phyloP scores from a whole-genome alignment of 2,888 invertebrate genomes.

The Cyaniris semiargus region DNA sequence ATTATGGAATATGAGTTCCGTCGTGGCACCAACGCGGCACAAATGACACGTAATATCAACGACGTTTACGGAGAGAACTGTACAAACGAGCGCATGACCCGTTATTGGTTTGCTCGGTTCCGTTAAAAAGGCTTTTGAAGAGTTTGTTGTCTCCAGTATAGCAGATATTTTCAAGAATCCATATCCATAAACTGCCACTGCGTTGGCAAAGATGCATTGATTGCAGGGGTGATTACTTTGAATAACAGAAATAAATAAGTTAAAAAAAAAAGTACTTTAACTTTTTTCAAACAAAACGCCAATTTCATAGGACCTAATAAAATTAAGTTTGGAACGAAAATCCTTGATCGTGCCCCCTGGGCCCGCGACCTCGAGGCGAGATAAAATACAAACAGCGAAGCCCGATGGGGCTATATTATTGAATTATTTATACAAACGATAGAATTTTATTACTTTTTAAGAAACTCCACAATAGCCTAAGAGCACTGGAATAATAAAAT shows the following conservation, averaged over 20 bases:
- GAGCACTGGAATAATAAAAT: neutral
- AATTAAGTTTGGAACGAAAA: neutral
- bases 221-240: neutral
- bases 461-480: neutral
- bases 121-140: too few relatives aligned
- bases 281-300: neutral
- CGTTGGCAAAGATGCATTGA: neutral
- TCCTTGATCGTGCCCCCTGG: neutral
- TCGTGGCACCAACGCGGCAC: too few relatives aligned
- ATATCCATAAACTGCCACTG: too few relatives aligned
- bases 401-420: slow-evolving; percentile 3
- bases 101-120: too few relatives aligned
- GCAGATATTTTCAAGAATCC: too few relatives aligned
- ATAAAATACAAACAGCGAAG: slow-evolving; percentile 1
- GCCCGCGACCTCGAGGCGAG: neutral
- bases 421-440: slow-evolving; percentile 2
- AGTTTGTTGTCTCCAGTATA: too few relatives aligned
- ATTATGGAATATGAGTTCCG: too few relatives aligned
- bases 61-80: too few relatives aligned
- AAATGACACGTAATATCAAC: too few relatives aligned
- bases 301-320: neutral
- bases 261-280: too few relatives aligned
- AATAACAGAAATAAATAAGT: too few relatives aligned
- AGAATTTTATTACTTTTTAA: neutral
- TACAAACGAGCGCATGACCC: too few relatives aligned